Conservation (phyloP, 2,113 vertebrate species). For the Proterorhinus semilunaris region DNA sequence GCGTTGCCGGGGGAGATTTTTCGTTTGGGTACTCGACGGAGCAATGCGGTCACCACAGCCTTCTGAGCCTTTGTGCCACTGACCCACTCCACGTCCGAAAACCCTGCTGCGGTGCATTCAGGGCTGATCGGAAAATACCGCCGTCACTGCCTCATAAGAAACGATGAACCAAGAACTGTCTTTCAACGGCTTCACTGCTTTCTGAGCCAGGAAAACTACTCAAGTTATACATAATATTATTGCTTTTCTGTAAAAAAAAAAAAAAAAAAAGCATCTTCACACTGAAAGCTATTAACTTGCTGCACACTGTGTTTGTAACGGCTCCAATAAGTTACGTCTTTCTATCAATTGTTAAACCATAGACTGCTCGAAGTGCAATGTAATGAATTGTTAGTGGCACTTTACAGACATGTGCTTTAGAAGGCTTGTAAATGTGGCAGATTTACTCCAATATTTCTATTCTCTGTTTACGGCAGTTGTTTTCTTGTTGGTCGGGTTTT, state of each 20-base stretch:
- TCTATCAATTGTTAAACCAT: conserved; percentile 15
- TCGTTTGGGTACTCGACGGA: conserved; percentile 77
- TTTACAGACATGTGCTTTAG: conserved; percentile 52
- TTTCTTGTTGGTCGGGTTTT: conserved; percentile 48
- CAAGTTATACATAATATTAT: conserved; percentile 6
- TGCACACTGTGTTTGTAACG: conserved; percentile 18
- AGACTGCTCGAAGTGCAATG: conserved; percentile 28
- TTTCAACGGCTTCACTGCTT: conserved; percentile 42
- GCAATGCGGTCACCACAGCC: conserved; percentile 85
- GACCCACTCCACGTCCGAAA: not conserved
- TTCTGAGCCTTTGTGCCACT: conserved; percentile 67
- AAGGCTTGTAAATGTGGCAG: conserved; percentile 63
- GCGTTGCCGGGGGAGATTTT: conserved; percentile 84
- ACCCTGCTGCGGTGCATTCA: conserved; percentile 24
- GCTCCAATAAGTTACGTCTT: conserved; percentile 12
- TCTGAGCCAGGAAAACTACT: conserved; percentile 61
- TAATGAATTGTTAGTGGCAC: conserved; percentile 37
- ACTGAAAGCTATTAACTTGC: conserved; percentile 13
- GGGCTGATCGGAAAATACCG: conserved; percentile 24
- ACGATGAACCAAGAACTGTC: conserved; percentile 35
- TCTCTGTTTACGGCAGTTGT: conserved; percentile 36
- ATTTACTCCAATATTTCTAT: conserved; percentile 47
- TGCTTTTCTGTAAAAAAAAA: conserved; percentile 14
- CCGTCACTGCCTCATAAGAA: conserved; percentile 32
- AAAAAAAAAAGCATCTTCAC: conserved; percentile 13